Conservation (phyloP, 1,140 invertebrate species). For the Charaxes varanes region DNA sequence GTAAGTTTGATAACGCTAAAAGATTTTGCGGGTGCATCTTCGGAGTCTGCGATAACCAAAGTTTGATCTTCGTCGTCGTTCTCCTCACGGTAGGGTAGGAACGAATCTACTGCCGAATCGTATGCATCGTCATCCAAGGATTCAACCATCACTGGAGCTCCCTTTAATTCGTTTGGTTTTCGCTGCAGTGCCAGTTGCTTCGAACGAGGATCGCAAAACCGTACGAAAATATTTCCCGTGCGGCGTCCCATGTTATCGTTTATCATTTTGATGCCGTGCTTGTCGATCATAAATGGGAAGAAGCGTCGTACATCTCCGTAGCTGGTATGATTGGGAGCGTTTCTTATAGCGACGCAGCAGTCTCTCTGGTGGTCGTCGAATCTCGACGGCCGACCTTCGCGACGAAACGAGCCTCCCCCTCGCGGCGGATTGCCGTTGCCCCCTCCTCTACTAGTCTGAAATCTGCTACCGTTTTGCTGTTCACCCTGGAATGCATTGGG, state of each 20-base stretch:
- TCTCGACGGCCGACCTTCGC: constrained; percentile 38
- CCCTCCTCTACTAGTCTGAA: constrained; percentile 26
- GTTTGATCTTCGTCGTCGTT: constrained; percentile 38
- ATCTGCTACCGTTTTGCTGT: constrained; percentile 33
- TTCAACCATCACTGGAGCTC: constrained; percentile 77
- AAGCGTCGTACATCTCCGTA: constrained; percentile 88
- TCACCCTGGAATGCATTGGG: constrained; percentile 76
- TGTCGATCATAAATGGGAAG: constrained; percentile 86
- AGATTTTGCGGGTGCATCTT: constrained; percentile 18
- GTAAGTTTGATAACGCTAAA: constrained; percentile 77
- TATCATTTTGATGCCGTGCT: constrained; percentile 89
- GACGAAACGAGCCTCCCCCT: constrained; percentile 31
- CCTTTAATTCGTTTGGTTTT: constrained; percentile 76
- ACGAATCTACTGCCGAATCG: constrained; percentile 79
- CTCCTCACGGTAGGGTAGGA: constrained; percentile 69
- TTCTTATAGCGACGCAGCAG: constrained; percentile 81
- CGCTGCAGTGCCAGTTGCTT: constrained; percentile 81
- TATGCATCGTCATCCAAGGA: constrained; percentile 78
- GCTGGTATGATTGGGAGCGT: constrained; percentile 79
- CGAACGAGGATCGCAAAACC: constrained; percentile 81
- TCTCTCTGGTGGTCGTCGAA: constrained; percentile 39
- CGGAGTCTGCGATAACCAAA: constrained; percentile 28
- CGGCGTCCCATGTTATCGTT: constrained; percentile 86
- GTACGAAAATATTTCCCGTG: constrained; percentile 86
- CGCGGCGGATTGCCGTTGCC: constrained; percentile 16